Conservation (phyloP, 2,113 vertebrate species). For the Mastomys coucha region DNA sequence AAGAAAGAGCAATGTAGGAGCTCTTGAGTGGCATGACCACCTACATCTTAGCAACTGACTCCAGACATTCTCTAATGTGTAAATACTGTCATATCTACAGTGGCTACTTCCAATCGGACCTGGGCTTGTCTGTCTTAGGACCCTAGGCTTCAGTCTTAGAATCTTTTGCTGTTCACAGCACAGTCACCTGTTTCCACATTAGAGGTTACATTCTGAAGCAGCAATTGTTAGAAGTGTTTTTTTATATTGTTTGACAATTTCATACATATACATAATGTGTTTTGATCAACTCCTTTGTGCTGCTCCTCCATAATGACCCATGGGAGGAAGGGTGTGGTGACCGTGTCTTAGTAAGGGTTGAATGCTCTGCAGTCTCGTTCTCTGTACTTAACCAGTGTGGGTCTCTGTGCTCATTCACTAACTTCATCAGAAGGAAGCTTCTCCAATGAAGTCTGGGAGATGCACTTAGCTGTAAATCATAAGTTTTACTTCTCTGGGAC, state of each 20-base stretch:
- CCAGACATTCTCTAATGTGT: not conserved
- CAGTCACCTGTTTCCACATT: not conserved
- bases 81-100: conserved; percentile 1
- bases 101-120: conserved; percentile 47
- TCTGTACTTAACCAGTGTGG: not conserved
- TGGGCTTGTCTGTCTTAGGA: not conserved
- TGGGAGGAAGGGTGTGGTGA: not conserved
- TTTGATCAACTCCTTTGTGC: not conserved
- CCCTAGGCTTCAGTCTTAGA: conserved; percentile 47
- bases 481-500: not conserved
- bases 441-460: not conserved
- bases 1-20: not conserved
- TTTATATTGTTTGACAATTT: not conserved
- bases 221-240: conserved; percentile 73
- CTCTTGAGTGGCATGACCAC: not conserved
- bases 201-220: conserved; percentile 63
- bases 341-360: not conserved
- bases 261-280: not conserved
- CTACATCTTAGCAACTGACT: conserved; percentile 66
- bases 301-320: not conserved
- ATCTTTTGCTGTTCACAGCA: not conserved
- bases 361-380: not conserved
- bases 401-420: not conserved
- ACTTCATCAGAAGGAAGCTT: not conserved
- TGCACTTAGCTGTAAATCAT: too few relatives aligned